Evolutionary conservation across 2,888 invertebrate genomes (phyloP).

Genomic region (Cheilosia impressa): DNA sequence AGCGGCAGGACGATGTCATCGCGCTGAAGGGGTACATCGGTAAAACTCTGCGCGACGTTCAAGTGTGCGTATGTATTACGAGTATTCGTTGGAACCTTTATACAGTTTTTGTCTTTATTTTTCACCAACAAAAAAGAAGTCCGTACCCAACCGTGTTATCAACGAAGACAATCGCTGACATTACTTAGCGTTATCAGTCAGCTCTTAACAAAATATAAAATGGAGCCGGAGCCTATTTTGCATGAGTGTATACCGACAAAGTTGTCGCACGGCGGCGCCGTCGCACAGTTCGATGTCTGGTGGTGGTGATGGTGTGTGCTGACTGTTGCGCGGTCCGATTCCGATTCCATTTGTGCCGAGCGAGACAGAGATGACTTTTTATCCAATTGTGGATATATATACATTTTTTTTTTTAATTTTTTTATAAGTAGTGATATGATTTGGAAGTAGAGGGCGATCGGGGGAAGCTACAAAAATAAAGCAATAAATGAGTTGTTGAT

Average conservation of each 20-base stretch:
- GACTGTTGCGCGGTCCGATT: constrained; percentile 39
- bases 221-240: constrained; percentile 75
- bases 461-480: constrained; percentile 29
- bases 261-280: constrained; percentile 62
- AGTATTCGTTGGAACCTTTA: constrained; percentile 24
- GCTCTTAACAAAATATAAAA: constrained; percentile 75
- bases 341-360: constrained; percentile 54
- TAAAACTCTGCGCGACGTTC: constrained; percentile 18
- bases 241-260: constrained; percentile 72
- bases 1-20: constrained; percentile 8
- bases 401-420: constrained; percentile 7
- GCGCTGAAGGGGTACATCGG: not conserved
- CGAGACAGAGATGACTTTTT: constrained; percentile 45
- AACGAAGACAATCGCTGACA: constrained; percentile 74
- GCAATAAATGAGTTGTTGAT: constrained; percentile 71
- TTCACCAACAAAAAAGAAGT: constrained; percentile 5
- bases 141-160: constrained; percentile 50
- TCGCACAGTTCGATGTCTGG: constrained; percentile 25
- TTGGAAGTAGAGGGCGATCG: constrained; percentile 14
- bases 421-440: constrained; percentile 43
- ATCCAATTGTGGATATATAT: not conserved
- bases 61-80: constrained; percentile 47
- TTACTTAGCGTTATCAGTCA: constrained; percentile 75
- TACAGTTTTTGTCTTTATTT: constrained; percentile 49
- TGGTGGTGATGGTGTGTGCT: constrained; percentile 23